Conservation (phyloP, 2,888 invertebrate genomes). For the Encarsia formosa region DNA sequence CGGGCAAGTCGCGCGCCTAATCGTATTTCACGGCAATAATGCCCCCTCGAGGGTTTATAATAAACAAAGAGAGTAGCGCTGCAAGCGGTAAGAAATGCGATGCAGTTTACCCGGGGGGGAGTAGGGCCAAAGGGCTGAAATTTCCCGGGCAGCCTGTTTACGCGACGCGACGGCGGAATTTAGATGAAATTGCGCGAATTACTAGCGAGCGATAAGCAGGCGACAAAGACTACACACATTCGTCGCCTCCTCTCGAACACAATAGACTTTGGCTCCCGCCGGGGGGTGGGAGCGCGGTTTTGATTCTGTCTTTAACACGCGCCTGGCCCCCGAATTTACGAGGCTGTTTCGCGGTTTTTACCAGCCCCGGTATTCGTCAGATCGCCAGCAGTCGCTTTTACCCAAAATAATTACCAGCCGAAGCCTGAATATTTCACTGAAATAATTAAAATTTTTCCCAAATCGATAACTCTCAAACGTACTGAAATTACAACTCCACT, state of each 20-base stretch:
- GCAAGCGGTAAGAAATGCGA: constrained; percentile 44
- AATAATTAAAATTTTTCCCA: too few species aligned
- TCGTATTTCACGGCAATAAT: constrained; percentile 45
- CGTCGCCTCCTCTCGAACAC: too few species aligned
- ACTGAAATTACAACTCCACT: constrained; percentile 11
- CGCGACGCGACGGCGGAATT: constrained; percentile 39
- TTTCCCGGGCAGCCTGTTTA: constrained; percentile 10
- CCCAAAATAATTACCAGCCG: too few species aligned
- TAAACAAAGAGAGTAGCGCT: constrained; percentile 23
- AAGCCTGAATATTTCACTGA: too few species aligned
- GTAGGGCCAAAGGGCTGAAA: constrained; percentile 2
- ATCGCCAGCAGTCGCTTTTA: too few species aligned
- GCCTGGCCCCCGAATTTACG: too few species aligned
- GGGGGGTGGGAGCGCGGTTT: too few species aligned
- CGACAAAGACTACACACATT: too few species aligned
- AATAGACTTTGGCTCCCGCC: constrained; percentile 14
- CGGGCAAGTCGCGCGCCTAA: constrained; percentile 37
- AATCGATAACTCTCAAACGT: too few species aligned
- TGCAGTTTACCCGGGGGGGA: too few species aligned
- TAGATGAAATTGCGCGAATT: constrained; percentile 51
- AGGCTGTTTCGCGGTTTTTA: too few species aligned
- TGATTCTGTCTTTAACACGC: background rate
- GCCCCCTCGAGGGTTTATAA: constrained; percentile 23
- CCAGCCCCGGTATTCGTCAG: too few species aligned
- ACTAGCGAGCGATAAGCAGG: constrained; percentile 32